Evolutionary conservation across 2,888 invertebrate genomes (phyloP).

Genomic region (Caenorhabditis wallacei): DNA sequence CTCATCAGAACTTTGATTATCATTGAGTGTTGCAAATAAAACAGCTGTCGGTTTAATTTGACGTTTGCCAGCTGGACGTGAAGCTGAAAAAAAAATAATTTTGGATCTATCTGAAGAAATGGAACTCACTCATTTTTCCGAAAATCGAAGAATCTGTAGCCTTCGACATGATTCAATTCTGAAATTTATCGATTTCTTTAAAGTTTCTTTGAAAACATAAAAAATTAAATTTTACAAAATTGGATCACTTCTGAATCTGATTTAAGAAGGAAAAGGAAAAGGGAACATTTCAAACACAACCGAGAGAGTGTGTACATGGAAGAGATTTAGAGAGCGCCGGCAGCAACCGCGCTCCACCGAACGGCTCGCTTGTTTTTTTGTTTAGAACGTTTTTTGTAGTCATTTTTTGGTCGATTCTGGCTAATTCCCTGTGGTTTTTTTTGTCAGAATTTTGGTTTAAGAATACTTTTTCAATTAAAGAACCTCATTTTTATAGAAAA

Average conservation of each 20-base stretch:
- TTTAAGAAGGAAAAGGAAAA: background rate
- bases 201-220: background rate
- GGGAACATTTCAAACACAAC: background rate
- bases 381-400: background rate
- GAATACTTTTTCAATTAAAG: too few relatives aligned
- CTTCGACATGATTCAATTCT: slow-evolving; percentile 36
- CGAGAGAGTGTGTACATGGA: slow-evolving; percentile 13
- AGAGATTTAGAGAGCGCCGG: slow-evolving; percentile 25
- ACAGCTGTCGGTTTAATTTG: slow-evolving; percentile 80
- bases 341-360: slow-evolving; percentile 49
- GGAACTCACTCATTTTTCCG: slow-evolving; percentile 60
- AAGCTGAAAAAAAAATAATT: slow-evolving; percentile 70
- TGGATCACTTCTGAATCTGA: background rate
- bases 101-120: too few relatives aligned
- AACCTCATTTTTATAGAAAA: background rate
- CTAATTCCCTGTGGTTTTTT: background rate
- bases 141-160: slow-evolving; percentile 50
- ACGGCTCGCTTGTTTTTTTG: too few relatives aligned
- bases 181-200: background rate
- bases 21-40: slow-evolving; percentile 57
- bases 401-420: too few relatives aligned
- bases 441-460: too few relatives aligned
- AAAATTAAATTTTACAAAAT: slow-evolving; percentile 24
- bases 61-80: slow-evolving; percentile 81
- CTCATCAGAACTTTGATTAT: slow-evolving; percentile 75